A percentile compares a stretch with the other conserved stretches of the same genome.
These are phyloP conservation scores for Oreochromis mossambicus DNA, from an alignment of 2,797 vertebrate genomes.

Conservation along the genomic window DNA sequence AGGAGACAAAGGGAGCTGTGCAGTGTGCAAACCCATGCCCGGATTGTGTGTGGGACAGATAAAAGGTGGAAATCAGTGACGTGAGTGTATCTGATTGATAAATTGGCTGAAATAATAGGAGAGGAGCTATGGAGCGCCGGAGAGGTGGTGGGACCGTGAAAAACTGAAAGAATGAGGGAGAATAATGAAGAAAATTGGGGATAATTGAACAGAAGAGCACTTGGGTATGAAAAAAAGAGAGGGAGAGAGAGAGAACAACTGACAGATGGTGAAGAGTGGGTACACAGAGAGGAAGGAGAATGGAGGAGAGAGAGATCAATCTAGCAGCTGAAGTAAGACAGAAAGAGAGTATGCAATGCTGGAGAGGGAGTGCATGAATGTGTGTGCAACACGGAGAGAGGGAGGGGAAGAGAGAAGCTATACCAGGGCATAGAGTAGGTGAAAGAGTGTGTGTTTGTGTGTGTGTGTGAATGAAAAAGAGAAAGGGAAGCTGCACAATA, in stretches of 20 bases:
- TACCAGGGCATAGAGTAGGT: constrained; percentile 56
- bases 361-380: constrained; percentile 7
- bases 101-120: constrained; percentile 37
- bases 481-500: constrained; percentile 47
- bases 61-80: neutral
- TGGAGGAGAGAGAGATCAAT: constrained; percentile 37
- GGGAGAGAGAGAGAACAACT: neutral
- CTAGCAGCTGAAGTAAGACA: constrained; percentile 27
- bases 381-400: constrained; percentile 2
- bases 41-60: neutral
- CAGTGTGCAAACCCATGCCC: constrained; percentile 7
- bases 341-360: neutral
- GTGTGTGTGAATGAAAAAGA: constrained; percentile 45
- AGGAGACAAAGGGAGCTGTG: neutral
- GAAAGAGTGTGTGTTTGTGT: constrained; percentile 26
- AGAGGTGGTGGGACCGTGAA: neutral
- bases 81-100: constrained; percentile 38
- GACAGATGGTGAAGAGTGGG: constrained; percentile 27
- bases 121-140: neutral
- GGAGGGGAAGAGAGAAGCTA: constrained; percentile 18
- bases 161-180: constrained; percentile 10
- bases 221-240: constrained; percentile 16
- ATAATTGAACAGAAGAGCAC: constrained; percentile 42
- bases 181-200: constrained; percentile 43
- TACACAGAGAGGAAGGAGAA: constrained; percentile 17